Conservation (phyloP, 2,797 vertebrate species). For the Scarus forsteni region DNA sequence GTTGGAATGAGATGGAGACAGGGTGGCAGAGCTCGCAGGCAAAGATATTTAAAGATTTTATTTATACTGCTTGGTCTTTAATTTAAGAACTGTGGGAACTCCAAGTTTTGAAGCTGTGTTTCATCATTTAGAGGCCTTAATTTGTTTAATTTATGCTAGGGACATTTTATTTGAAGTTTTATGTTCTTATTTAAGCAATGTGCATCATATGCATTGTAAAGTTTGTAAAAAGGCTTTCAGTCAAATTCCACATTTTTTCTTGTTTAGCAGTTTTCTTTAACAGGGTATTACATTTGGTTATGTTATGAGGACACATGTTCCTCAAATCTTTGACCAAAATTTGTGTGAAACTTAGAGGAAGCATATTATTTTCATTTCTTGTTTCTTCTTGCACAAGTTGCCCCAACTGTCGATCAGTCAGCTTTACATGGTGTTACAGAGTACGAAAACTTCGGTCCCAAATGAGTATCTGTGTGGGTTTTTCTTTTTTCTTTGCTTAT, state of each 20-base stretch:
- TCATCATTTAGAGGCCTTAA: not conserved
- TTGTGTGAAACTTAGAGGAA: constrained; percentile 7
- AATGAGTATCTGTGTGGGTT: constrained; percentile 24
- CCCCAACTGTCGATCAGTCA: constrained; percentile 44
- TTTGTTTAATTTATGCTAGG: not conserved
- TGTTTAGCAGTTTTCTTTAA: too few relatives aligned
- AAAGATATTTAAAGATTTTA: constrained; percentile 20
- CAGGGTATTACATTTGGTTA: too few relatives aligned
- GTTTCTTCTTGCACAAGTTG: constrained; percentile 12
- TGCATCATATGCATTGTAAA: not conserved
- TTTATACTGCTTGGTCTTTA: constrained; percentile 10
- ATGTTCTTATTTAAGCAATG: not conserved
- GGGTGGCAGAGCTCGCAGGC: constrained; percentile 4
- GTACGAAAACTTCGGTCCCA: constrained; percentile 40
- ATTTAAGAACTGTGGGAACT: constrained; percentile 18
- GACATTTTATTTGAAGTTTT: not conserved
- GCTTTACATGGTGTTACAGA: constrained; percentile 13
- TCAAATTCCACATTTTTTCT: too few relatives aligned
- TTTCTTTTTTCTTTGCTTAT: not conserved
- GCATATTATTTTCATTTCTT: not conserved
- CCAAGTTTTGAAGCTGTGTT: not conserved
- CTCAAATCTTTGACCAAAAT: not conserved
- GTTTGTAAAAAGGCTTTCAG: too few relatives aligned
- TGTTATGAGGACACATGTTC: too few relatives aligned
- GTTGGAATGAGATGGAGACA: constrained; percentile 9